Evolutionary conservation across 2,888 invertebrate genomes (phyloP).

Genomic region (Polylopha cassiicola): DNA sequence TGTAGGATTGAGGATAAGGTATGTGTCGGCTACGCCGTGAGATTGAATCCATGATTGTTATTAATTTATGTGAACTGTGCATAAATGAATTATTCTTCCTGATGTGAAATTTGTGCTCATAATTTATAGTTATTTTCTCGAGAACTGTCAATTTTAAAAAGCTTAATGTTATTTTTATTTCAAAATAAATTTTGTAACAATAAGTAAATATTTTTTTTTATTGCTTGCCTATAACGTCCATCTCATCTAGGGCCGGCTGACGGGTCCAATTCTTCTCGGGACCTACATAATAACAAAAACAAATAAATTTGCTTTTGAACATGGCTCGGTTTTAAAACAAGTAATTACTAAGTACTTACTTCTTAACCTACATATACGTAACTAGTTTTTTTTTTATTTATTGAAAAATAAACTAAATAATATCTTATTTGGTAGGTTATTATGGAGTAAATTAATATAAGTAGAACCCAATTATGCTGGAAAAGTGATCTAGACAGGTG

Average conservation of each 20-base stretch:
- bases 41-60: constrained; percentile 45
- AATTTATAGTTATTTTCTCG: constrained; percentile 63
- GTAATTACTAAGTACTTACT: too few species aligned
- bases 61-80: constrained; percentile 39
- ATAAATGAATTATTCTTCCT: constrained; percentile 54
- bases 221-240: constrained; percentile 12
- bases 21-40: constrained; percentile 34
- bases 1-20: constrained; percentile 3
- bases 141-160: constrained; percentile 70
- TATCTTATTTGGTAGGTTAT: too few species aligned
- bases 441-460: too few species aligned
- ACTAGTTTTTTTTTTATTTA: too few species aligned
- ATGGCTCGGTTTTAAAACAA: constrained; percentile 2
- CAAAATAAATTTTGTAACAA: constrained; percentile 71
- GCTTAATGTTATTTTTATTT: constrained; percentile 76
- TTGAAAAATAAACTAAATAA: too few species aligned
- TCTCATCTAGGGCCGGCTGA: too few species aligned
- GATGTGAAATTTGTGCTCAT: constrained; percentile 69
- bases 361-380: too few species aligned
- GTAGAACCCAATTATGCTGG: too few species aligned
- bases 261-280: too few species aligned
- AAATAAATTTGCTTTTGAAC: background rate
- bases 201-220: constrained; percentile 25
- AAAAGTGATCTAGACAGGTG: too few species aligned
- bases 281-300: too few species aligned